Conservation (phyloP, 2,797 vertebrate species). For the Astyanax mexicanus region DNA sequence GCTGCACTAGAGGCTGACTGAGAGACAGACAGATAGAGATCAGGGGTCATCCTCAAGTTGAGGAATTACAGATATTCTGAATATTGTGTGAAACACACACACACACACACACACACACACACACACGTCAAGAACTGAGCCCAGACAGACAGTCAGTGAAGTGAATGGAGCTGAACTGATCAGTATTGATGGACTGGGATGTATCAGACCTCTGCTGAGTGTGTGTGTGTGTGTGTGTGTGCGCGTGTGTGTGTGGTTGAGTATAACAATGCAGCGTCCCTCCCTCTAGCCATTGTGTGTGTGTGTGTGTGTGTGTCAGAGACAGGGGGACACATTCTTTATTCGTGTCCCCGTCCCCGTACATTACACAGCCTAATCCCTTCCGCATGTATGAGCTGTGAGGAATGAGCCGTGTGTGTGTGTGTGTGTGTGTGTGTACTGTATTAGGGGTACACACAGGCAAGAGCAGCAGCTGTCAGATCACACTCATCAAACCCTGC, state of each 20-base stretch:
- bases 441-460: conserved; percentile 10
- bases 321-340: conserved; percentile 19
- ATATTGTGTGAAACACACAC: no score
- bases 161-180: conserved; percentile 75
- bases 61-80: no score
- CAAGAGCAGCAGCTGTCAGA: conserved; percentile 66
- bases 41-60: no score
- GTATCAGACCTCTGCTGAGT: conserved; percentile 58
- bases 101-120: conserved; percentile 14
- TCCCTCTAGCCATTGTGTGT: no score
- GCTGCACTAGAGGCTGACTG: no score
- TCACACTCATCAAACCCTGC: conserved; percentile 59
- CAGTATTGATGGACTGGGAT: conserved; percentile 71
- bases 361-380: background rate
- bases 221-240: background rate
- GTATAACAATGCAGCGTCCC: background rate
- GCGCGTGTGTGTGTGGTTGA: background rate
- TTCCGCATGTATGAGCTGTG: conserved; percentile 10
- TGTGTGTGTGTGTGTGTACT: conserved; percentile 31
- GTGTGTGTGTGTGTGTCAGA: background rate
- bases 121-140: conserved; percentile 27
- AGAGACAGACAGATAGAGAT: no score
- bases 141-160: conserved; percentile 34
- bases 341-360: conserved; percentile 6
- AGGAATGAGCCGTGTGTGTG: conserved; percentile 43